These are phyloP conservation scores for Tachina fera DNA, from an alignment of 2,888 invertebrate species.

Conservation along the genomic window DNA sequence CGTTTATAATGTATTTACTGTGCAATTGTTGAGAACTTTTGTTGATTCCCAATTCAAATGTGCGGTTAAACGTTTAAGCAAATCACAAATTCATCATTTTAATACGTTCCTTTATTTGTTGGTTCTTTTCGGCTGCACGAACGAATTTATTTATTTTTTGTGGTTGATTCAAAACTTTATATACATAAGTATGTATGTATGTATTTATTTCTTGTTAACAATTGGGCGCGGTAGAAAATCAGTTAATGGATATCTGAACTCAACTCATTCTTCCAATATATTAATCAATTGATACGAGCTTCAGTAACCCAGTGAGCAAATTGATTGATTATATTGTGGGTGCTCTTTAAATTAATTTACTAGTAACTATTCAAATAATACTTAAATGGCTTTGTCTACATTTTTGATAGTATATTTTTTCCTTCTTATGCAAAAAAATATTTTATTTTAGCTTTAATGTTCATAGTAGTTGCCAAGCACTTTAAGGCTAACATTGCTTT, in stretches of 20 bases:
- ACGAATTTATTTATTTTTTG: slow-evolving; percentile 63
- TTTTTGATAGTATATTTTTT: no score
- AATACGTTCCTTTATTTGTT: slow-evolving; percentile 45
- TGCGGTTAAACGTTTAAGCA: slow-evolving; percentile 68
- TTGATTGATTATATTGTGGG: slow-evolving; percentile 18
- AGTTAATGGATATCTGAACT: slow-evolving; percentile 54
- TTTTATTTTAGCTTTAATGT: no score
- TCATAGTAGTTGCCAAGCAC: no score
- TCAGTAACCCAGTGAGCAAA: slow-evolving; percentile 52
- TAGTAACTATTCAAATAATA: neutral
- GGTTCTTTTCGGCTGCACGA: slow-evolving; percentile 17
- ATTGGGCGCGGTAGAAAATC: slow-evolving; percentile 67
- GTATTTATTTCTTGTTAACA: slow-evolving; percentile 63
- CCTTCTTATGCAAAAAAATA: no score
- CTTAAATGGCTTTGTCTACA: no score
- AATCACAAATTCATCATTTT: slow-evolving; percentile 72
- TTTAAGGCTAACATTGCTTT: no score
- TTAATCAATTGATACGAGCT: slow-evolving; percentile 51
- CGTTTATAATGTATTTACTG: neutral
- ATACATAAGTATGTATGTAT: no score
- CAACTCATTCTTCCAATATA: slow-evolving; percentile 51
- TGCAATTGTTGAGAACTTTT: neutral
- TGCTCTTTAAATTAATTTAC: neutral
- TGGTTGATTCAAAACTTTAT: slow-evolving; percentile 64
- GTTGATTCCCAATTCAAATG: slow-evolving; percentile 56